These are phyloP conservation scores for Tangara arthus DNA, from an alignment of 2,797 vertebrate species.

Conservation along the genomic window DNA sequence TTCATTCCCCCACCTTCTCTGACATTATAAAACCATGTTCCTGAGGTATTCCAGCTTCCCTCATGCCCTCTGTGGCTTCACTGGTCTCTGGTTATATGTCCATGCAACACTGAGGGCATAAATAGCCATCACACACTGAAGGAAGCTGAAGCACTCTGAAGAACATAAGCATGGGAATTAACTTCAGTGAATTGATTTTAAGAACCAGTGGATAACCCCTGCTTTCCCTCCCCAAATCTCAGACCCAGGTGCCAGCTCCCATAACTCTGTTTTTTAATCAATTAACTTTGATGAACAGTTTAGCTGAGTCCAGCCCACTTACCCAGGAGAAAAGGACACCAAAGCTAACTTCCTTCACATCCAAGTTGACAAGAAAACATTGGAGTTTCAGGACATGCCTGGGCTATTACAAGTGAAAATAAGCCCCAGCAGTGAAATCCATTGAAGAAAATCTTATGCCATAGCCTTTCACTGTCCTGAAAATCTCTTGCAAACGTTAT, in stretches of 20 bases:
- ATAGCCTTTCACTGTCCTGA: not conserved
- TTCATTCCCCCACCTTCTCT: not conserved
- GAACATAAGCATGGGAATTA: not conserved
- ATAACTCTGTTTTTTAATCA: not conserved
- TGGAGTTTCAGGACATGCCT: not conserved
- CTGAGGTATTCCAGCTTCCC: not conserved
- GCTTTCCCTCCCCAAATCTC: not conserved
- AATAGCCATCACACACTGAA: not conserved
- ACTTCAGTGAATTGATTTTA: not conserved
- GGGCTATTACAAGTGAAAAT: not conserved
- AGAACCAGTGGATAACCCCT: not conserved
- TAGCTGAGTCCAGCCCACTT: not conserved
- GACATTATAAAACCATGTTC: not conserved
- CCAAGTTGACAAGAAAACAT: not conserved
- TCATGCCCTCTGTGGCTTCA: not conserved
- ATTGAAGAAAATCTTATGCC: not conserved
- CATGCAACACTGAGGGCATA: accelerated
- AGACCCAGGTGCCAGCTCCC: not conserved
- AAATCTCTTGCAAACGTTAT: not conserved
- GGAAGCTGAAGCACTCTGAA: not conserved
- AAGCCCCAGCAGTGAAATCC: not conserved
- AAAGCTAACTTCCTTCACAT: not conserved
- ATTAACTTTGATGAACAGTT: not conserved
- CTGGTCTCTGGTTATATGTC: not conserved
- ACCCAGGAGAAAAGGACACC: not conserved